Conservation (phyloP, 92 coral and sea anemone genomes). For the Diadumene lineata region DNA sequence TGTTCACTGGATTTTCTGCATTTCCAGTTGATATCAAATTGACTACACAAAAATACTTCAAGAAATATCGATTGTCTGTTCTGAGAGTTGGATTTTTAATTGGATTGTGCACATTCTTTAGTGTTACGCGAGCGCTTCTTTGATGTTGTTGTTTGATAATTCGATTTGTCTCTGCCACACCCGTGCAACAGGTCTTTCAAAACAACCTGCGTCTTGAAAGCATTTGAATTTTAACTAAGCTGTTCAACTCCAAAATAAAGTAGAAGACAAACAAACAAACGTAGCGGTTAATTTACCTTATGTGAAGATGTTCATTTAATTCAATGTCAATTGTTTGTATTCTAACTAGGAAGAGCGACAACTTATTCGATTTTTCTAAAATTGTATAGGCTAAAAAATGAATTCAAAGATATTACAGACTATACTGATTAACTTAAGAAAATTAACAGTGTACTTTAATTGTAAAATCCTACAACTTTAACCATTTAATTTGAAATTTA, state of each 20-base stretch:
- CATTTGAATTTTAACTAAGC: not conserved
- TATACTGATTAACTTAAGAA: no score
- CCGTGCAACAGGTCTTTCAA: not conserved
- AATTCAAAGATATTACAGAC: no score
- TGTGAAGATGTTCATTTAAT: not conserved
- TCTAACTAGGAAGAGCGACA: no score
- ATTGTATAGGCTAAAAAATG: no score
- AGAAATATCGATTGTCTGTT: not conserved
- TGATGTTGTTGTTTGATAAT: not conserved
- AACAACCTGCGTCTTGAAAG: slow-evolving; percentile 7
- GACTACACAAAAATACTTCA: not conserved
- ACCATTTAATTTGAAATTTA: no score
- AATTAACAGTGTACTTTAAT: no score
- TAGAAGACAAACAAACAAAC: not conserved
- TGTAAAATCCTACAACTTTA: no score
- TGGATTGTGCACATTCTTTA: not conserved
- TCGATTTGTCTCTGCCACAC: not conserved
- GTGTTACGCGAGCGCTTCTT: slow-evolving; percentile 1
- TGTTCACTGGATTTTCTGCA: not conserved
- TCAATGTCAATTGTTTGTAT: no score
- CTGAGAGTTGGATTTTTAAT: not conserved
- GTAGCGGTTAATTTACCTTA: not conserved
- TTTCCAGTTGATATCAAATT: not conserved
- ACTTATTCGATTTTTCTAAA: no score
- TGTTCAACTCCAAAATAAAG: not conserved